Evolutionary conservation across 2,113 vertebrate species (phyloP), one percentile per base, ranked within the genome.

Genomic region (Pelmatolapia mariae): DNA sequence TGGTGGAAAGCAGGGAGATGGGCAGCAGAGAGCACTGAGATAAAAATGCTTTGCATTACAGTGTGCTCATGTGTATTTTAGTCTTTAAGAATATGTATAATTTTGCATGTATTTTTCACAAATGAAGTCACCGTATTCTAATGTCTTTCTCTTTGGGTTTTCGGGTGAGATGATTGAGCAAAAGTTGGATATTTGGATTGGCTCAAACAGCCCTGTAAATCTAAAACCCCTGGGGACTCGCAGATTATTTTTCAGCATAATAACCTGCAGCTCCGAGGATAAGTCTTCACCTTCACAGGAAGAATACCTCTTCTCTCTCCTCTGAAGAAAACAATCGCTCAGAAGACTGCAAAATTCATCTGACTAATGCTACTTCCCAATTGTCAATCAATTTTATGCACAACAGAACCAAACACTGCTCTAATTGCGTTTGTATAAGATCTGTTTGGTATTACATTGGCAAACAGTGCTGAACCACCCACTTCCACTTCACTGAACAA

Each of bases 401-500:
- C 89, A 88, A 63, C 68, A 87, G 89, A 93, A 89, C 86, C 84
- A 86, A 89, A 88, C 79, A 81, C 76, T 38, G 80, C 66, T 92
- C 87, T 94, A 94, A 95, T 94, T 94, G 91, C 71, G 16, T 95
- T 96, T 93, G 92, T 82, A 81, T 87, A 85, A 90, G 93, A 94
- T 91, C 61, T 90, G 88, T 85, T 90, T 90, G 85, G 83, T 90
- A 91, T 88, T 91, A 87, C 86, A 88, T 61, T 93, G 93, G 94
- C 90, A 95, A 94, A 93, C 88, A 88, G 83, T 16, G 54, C 90
- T 90, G 84, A 92, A 91, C 87, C 93, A 87, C 88, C 89, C 91
- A 91, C 92, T 90, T 93, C 80, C 94, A 91, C 89, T 92, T 92
- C 94, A 93, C 89, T 94, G 91, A 95, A 91, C 91, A 91, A 94